Percentiles rank a stretch among this genome's conserved stretches.
Evolutionary conservation across 2,888 invertebrate species (phyloP).

Genomic region (Iselma pallidipennis): DNA sequence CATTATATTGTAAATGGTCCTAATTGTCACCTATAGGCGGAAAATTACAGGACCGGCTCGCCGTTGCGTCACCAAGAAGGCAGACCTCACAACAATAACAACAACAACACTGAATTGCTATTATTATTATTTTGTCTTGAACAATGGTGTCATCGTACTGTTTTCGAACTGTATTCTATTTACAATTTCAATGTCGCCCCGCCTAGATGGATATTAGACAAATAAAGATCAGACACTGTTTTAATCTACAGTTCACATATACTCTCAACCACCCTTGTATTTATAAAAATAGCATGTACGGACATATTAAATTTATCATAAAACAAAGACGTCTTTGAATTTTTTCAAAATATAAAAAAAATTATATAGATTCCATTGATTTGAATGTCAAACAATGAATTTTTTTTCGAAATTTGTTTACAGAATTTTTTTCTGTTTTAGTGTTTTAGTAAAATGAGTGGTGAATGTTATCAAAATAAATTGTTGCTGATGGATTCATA

Average conservation of each 20-base stretch:
- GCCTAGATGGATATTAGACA: not conserved
- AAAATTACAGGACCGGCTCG: conserved; percentile 27
- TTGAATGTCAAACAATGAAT: not conserved
- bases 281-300: not conserved
- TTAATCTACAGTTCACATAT: not conserved
- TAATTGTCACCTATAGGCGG: conserved; percentile 26
- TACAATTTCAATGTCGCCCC: conserved; percentile 20
- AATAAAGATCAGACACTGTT: not conserved
- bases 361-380: too few species aligned
- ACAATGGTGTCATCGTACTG: conserved; percentile 28
- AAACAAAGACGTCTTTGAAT: not conserved
- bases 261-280: not conserved
- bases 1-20: conserved; percentile 16
- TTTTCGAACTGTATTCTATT: conserved; percentile 16
- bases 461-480: too few species aligned
- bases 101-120: conserved; percentile 10
- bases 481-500: too few species aligned
- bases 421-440: not conserved
- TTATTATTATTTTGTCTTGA: conserved; percentile 18
- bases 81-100: conserved; percentile 21
- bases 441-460: not conserved
- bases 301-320: too few species aligned
- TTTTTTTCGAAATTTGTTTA: not conserved
- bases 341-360: too few species aligned
- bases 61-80: conserved; percentile 27